Evolutionary conservation across 2,888 invertebrate species (phyloP).

Genomic region (Cantharis nigra): DNA sequence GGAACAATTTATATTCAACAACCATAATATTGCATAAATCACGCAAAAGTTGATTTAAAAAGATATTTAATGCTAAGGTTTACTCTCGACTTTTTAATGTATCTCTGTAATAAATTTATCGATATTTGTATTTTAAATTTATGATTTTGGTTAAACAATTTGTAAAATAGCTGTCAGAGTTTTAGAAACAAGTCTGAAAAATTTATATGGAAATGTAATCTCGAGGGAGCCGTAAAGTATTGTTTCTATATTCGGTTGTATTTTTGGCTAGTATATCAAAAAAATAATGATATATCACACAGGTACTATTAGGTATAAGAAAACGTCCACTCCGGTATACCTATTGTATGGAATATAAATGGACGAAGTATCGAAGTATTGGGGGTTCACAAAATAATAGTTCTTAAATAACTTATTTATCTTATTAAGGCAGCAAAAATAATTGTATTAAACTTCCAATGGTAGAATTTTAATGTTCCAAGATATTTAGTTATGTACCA

Average conservation of each 20-base stretch:
- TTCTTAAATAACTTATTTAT: not conserved
- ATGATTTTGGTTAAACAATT: not conserved
- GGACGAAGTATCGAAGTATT: too few species aligned
- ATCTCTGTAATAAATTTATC: not conserved
- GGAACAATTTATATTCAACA: not conserved
- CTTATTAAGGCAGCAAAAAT: not conserved
- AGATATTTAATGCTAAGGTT: not conserved
- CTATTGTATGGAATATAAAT: too few species aligned
- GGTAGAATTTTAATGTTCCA: too few species aligned
- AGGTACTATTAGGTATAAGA: not conserved
- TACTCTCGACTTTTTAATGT: not conserved
- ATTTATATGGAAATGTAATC: not conserved
- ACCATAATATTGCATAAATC: not conserved
- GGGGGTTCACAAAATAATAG: too few species aligned
- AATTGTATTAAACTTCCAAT: not conserved
- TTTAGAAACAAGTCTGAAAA: not conserved
- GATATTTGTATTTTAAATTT: not conserved
- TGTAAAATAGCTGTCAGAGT: not conserved
- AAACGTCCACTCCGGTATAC: not conserved
- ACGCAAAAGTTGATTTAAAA: not conserved
- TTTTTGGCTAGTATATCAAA: not conserved
- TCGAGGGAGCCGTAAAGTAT: not conserved
- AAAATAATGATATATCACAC: not conserved
- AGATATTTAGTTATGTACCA: not conserved
- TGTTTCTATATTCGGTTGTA: not conserved